Base-by-base conservation (phyloP, 2,888 invertebrate species). In the Xestia rhomboidea region DNA sequence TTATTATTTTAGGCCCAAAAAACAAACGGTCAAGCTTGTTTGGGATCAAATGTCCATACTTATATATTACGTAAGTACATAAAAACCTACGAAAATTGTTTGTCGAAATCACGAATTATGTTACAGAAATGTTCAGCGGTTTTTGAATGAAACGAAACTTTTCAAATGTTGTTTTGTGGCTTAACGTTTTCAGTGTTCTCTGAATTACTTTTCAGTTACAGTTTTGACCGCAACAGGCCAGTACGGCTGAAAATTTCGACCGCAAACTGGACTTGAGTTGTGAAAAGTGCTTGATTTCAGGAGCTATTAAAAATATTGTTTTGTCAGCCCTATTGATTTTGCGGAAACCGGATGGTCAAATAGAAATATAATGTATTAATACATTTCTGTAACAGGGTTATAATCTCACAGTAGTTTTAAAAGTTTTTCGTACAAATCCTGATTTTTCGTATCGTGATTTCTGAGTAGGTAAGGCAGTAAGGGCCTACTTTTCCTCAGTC, bases 161-260 rank as follows among this genome's bases (percentile, higher is more conserved):
- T 92, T 92, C 91, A 89, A 92, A 92, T 89, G 90, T 90, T 92
- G 92, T 93, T 91, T 90, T 92, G 93, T 83, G 93, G 93, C 89
- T 90, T 88, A 87, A 87, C 88, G 87, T 92, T 90, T 92, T 90
- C 91, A 87, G 88, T 91, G 87, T 88, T 91, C 90, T 88, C 90
- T 79, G 91, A 90, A 92, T 92, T 91, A 92, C 93, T 92, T 93
- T 93, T 90, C 92, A 90, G 90, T 91, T 90, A 89, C 89, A 89
- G 90, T 90, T 87, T 79, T 77, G 77, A 91, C 93, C 93, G 82
- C 93, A 90, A 90, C 89, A 81, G 88, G 86, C 75, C 84, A 79
- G 88, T 68, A 63, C 63, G 49, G 44, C 27, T 73, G 81, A 68
- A 84, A 76, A 84, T 84, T 76, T 30, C 68, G 27, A 83, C 89